Base-by-base conservation (phyloP, 2,113 vertebrate genomes). In the Progne subis region DNA sequence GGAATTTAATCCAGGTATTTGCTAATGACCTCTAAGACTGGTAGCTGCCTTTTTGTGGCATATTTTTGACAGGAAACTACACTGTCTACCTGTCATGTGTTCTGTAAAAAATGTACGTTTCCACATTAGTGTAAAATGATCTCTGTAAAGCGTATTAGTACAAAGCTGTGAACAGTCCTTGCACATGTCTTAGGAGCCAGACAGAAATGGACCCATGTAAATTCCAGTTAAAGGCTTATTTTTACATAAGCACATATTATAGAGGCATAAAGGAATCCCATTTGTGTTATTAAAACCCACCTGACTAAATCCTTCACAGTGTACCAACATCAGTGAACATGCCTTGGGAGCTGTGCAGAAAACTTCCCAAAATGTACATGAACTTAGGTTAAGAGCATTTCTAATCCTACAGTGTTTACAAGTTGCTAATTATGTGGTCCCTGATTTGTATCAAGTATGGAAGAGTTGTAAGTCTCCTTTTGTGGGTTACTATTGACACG, bases 1-100 rank as follows among this genome's bases (percentile, higher is more conserved):
- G 75, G 87, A 85, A 72, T 85, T 76, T 94, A 94, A 96, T 92
- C 95, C 78, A 76, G 77, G 65, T 92, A 90, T 95, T 95, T 95
- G 75, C 34, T 89, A 93, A 94, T 91, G 91, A 91, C 55, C 43
- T 9, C 57, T 77, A 72, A 74, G 47, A 55, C 26, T 78, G 34
- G 60, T 70, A n/a, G 29, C 67, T 90, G 82, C n/a, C 59, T 84
- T 86, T 57, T 49, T 28, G 44, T 47, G 78, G 37, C 11, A 29
- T 29, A 6, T 32, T 90, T 95, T 76, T 52, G 29, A 50, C 24
- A 59, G 39, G 53, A 88, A 77, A 16, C 26, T 44, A 21, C 32
- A 2, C 23, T 46, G 32, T 44, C 17, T 60, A 31, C 86, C 74
- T 85, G 41, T 72, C 69, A 59, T n/a, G 18, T 29, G 37, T 41